Base-by-base conservation (phyloP, 1,140 invertebrate genomes). In the Trichonephila inaurata region DNA sequence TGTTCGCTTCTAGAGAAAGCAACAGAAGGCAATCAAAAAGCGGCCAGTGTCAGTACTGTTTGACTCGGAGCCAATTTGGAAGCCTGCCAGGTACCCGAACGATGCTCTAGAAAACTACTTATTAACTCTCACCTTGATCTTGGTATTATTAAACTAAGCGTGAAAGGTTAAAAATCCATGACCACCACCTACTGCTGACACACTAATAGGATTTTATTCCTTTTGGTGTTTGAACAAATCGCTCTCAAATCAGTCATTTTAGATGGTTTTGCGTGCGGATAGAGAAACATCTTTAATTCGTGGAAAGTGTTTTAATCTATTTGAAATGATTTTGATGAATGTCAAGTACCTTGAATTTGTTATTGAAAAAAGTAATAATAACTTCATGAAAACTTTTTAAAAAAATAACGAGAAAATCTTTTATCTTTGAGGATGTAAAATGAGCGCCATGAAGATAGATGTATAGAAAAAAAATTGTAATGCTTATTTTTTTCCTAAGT, bases 161-260 rank as follows among this genome's bases (percentile, higher is more conserved):
- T 81, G 72, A 90, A 90, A 81, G 66, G 89, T 90, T 90, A 90
- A 90, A 90, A 90, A 28, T 90, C 89, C 89, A n/a, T 90, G 72
- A 89, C 62, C 40, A n/a, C 12, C 16, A 60, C 44, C 51, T 3
- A 21, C 33, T 87, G 51, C 85, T 87, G 82, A 83, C 82, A 83
- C 44, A 58, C 44, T 83, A n/a, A 51, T 60, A 21, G 44, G 21
- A 16, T 21, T 83, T 60, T 51, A 60, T 77, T 77, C 33, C 33
- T 72, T 33, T 83, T 21, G 58, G 82, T 51, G 51, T 14, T 24
- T 14, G 40, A 16, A 83, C 82, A 60, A 83, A 83, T 83, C 19
- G 51, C 82, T 83, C 44, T 60, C 72, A 19, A 77, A 14, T 77
- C 33, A 40, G 33, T 77, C 72, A 77, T 77, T 28, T 6, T 7